Evolutionary conservation across 2,888 invertebrate species (phyloP).

Genomic region (Alviniconcha strummeri): DNA sequence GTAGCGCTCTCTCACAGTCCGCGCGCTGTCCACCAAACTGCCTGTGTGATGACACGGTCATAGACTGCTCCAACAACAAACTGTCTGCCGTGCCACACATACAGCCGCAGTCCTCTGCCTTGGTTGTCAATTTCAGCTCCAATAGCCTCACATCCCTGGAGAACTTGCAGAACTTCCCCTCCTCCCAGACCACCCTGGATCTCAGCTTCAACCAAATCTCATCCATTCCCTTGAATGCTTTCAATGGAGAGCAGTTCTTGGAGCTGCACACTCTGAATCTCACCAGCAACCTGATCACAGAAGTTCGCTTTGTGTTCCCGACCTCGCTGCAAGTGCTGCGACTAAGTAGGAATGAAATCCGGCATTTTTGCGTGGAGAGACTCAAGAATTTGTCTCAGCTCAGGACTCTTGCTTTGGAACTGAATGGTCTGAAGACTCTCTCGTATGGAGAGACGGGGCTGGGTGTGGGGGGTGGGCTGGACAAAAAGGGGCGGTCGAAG

Average conservation of each 20-base stretch:
- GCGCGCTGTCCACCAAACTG: constrained; percentile 18
- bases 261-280: constrained; percentile 37
- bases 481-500: no score
- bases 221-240: constrained; percentile 3
- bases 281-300: constrained; percentile 40
- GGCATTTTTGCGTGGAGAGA: constrained; percentile 14
- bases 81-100: constrained; percentile 18
- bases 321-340: constrained; percentile 29
- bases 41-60: constrained; percentile 7
- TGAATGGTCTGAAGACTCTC: constrained; percentile 27
- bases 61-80: constrained; percentile 25
- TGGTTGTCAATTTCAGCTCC: constrained; percentile 27
- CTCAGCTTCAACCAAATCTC: constrained; percentile 31
- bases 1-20: not conserved
- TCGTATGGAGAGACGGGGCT: not conserved
- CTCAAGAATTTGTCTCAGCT: constrained; percentile 22
- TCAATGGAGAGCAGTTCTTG: constrained; percentile 2
- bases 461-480: not conserved
- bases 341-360: constrained; percentile 32
- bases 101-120: not conserved
- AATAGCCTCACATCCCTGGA: constrained; percentile 28
- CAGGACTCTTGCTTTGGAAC: constrained; percentile 25
- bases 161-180: constrained; percentile 1
- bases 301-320: constrained; percentile 33
- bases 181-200: constrained; percentile 20